Evolutionary conservation across 2,797 vertebrate species (phyloP).

Genomic region (Clarias pachynema): DNA sequence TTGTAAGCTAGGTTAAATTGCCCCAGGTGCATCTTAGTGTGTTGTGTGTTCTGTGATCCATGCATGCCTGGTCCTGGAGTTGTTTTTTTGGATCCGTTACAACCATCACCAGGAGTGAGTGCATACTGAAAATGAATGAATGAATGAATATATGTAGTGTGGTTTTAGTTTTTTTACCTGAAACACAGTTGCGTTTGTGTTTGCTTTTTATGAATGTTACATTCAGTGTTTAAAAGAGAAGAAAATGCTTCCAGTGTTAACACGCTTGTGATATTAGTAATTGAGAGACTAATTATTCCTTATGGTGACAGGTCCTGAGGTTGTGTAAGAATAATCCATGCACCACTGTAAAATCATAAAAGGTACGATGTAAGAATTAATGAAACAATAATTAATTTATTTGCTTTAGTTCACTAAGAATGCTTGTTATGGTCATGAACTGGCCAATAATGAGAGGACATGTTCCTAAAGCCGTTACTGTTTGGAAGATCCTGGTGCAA

Average conservation of each 20-base stretch:
- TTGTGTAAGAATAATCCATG: not conserved
- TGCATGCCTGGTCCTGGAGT: too few relatives aligned
- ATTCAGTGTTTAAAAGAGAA: not conserved
- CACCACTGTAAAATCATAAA: not conserved
- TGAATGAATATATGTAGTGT: too few relatives aligned
- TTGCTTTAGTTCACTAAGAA: not conserved
- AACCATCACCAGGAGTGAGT: too few relatives aligned
- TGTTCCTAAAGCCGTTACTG: constrained; percentile 16
- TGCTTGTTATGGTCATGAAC: not conserved
- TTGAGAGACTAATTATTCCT: not conserved
- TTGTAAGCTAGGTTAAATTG: not conserved
- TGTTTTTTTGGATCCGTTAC: too few relatives aligned
- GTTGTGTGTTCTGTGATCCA: not conserved
- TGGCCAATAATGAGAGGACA: not conserved
- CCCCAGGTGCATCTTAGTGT: not conserved
- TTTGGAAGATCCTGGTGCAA: constrained; percentile 25
- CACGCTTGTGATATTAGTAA: not conserved
- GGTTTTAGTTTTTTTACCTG: not conserved
- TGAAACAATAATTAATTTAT: not conserved
- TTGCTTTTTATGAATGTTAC: not conserved
- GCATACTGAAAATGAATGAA: too few relatives aligned
- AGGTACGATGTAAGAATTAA: constrained; percentile 59
- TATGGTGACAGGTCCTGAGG: not conserved
- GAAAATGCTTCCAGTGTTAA: not conserved
- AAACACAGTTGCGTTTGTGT: not conserved